Conservation (phyloP, 2,113 vertebrate genomes). For the Vulpes ferrilata region DNA sequence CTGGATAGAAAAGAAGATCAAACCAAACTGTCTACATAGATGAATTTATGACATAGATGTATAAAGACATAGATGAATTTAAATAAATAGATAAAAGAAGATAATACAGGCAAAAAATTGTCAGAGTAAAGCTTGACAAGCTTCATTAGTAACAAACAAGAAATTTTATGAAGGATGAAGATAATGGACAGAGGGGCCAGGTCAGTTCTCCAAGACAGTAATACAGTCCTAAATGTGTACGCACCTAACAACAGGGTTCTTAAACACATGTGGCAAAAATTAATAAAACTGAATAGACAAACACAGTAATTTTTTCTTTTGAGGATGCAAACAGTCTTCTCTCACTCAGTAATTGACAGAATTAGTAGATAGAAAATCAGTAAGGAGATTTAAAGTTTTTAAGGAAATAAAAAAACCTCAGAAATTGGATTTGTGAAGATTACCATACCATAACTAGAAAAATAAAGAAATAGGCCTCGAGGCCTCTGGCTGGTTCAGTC, state of each 20-base stretch:
- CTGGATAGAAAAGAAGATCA: background rate
- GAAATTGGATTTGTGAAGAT: background rate
- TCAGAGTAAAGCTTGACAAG: background rate
- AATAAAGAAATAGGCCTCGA: too few species aligned
- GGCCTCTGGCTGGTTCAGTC: background rate
- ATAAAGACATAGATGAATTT: background rate
- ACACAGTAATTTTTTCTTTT: background rate
- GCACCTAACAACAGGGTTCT: background rate
- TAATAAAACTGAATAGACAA: background rate
- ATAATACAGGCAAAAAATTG: background rate
- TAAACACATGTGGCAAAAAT: background rate
- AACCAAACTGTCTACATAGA: background rate
- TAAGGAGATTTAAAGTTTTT: background rate
- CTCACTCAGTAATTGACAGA: background rate
- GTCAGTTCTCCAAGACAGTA: background rate
- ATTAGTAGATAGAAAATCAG: background rate
- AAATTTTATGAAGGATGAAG: background rate
- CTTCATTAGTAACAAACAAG: background rate
- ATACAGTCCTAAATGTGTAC: background rate
- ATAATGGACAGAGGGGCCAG: background rate
- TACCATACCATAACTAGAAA: background rate
- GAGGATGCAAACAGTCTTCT: background rate
- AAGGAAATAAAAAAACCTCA: background rate
- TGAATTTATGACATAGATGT: too few species aligned
- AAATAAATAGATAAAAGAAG: background rate